These are phyloP conservation scores for Pseudopipra pipra DNA, from an alignment of 2,113 vertebrate genomes.

Conservation along the genomic window DNA sequence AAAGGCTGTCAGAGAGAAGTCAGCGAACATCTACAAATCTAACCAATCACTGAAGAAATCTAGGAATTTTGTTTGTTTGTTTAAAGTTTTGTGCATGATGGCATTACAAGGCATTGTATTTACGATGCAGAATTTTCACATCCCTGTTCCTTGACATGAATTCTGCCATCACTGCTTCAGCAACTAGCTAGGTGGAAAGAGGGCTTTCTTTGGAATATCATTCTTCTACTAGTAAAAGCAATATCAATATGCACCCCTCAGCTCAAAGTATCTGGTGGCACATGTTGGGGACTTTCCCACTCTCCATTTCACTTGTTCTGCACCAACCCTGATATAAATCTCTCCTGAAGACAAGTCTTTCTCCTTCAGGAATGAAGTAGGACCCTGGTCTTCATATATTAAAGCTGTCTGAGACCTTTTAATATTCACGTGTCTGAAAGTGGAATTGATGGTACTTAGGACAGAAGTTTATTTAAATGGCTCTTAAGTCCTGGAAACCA, in stretches of 20 bases:
- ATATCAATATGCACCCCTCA: not conserved
- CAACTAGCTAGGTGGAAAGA: not conserved
- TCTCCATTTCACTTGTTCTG: not conserved
- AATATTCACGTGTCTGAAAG: not conserved
- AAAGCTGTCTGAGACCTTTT: not conserved
- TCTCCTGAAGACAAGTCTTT: not conserved
- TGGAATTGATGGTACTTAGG: not conserved
- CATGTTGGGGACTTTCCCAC: not conserved
- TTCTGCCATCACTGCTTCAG: not conserved
- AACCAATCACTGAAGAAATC: not conserved
- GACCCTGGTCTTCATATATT: not conserved
- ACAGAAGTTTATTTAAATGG: not conserved
- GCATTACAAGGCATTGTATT: not conserved
- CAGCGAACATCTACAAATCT: not conserved
- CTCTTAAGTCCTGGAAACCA: not conserved
- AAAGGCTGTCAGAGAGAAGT: not conserved
- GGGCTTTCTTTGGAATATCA: not conserved
- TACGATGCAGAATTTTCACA: not conserved
- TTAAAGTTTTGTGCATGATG: not conserved
- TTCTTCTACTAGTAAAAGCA: not conserved
- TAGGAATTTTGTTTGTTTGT: not conserved
- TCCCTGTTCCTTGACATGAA: not conserved
- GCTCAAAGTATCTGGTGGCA: not conserved
- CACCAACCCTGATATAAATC: not conserved
- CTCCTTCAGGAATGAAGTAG: not conserved